phyloP scores from a whole-genome alignment of 2,888 invertebrate genomes.

The Laothoe populi region DNA sequence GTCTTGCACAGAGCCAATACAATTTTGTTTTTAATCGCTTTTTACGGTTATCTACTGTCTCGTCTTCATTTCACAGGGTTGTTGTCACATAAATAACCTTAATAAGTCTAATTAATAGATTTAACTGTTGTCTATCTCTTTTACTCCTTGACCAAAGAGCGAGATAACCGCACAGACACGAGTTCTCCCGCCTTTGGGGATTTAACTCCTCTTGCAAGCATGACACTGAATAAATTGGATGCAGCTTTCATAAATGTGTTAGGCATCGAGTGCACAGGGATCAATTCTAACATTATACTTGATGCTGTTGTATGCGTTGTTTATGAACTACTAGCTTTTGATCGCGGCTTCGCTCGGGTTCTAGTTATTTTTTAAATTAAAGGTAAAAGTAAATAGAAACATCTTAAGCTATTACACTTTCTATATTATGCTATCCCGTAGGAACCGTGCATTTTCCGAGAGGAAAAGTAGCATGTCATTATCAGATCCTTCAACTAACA shows the following conservation, averaged over 20 bases:
- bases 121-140: neutral
- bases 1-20: neutral
- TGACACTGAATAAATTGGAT: neutral
- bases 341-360: too few species aligned
- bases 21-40: neutral
- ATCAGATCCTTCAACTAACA: too few species aligned
- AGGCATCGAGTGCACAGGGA: neutral
- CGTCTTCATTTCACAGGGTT: neutral
- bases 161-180: neutral
- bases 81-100: neutral
- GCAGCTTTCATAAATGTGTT: neutral
- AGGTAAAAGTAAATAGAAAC: too few species aligned
- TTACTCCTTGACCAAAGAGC: neutral
- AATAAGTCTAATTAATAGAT: slow-evolving; percentile 2
- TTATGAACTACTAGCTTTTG: too few species aligned
- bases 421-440: too few species aligned
- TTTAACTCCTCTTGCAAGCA: neutral
- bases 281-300: neutral
- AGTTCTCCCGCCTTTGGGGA: neutral
- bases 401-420: too few species aligned
- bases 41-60: neutral
- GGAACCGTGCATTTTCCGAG: too few species aligned
- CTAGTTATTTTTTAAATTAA: too few species aligned
- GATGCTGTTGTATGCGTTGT: neutral
- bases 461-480: too few species aligned